Evolutionary conservation across 2,113 vertebrate genomes (phyloP).

Genomic region (cat (Felis catus)): DNA sequence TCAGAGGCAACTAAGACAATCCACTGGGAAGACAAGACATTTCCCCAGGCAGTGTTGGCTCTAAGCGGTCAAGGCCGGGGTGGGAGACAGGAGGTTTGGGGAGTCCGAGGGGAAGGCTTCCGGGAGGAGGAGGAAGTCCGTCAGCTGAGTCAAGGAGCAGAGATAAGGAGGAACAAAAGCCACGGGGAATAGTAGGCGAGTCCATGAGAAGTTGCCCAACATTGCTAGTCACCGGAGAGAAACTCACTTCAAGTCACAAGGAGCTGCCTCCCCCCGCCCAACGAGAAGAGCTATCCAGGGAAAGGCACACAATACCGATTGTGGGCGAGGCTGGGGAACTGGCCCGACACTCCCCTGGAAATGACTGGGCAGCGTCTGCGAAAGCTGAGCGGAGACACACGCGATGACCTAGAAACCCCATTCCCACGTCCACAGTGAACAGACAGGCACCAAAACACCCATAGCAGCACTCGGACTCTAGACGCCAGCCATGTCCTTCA

Average conservation of each 20-base stretch:
- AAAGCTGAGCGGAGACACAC: background rate
- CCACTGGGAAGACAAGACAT: background rate
- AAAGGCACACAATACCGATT: fast-evolving
- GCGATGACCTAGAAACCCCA: background rate
- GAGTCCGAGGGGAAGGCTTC: background rate
- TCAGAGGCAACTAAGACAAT: background rate
- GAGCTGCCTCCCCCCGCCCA: fast-evolving
- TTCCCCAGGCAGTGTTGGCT: background rate
- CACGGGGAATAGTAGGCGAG: background rate
- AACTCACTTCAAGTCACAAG: background rate
- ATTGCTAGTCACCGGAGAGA: background rate
- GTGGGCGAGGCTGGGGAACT: fast-evolving
- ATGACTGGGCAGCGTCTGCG: background rate
- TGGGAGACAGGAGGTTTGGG: background rate
- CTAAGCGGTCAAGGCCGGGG: fast-evolving
- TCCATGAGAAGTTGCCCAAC: background rate
- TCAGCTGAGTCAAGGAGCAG: background rate
- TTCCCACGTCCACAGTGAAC: background rate
- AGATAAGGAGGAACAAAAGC: background rate
- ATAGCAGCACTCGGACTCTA: fast-evolving
- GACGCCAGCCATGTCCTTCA: background rate
- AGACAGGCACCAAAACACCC: fast-evolving
- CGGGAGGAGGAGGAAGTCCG: background rate
- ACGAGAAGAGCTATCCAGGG: background rate
- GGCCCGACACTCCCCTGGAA: background rate